A percentile compares a stretch with the other conserved stretches of the same genome.
phyloP scores from a whole-genome alignment of 1,140 invertebrate genomes.

The Leptinotarsa texana region DNA sequence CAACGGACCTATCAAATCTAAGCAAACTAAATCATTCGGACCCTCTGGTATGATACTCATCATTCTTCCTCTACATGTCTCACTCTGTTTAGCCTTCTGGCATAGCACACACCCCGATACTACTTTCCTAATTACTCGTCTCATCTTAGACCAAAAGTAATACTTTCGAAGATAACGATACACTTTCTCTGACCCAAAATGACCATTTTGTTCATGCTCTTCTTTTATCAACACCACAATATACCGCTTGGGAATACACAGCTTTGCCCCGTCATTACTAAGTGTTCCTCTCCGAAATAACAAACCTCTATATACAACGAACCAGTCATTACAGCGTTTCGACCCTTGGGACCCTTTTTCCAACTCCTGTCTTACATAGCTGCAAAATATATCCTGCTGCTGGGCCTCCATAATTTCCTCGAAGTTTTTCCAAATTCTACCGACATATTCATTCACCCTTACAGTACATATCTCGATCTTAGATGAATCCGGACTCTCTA shows the following conservation, averaged over 20 bases:
- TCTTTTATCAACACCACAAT: no score
- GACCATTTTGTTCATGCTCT: not conserved
- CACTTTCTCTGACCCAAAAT: not conserved
- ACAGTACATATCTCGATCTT: not conserved
- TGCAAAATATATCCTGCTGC: not conserved
- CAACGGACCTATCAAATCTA: not conserved
- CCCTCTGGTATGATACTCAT: not conserved
- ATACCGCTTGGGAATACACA: no score
- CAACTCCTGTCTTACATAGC: not conserved
- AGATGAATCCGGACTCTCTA: not conserved
- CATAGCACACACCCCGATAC: not conserved
- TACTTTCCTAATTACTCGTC: not conserved
- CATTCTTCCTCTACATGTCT: no score
- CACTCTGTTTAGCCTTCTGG: no score
- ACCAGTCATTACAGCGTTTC: not conserved
- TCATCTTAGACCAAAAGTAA: conserved; percentile 23
- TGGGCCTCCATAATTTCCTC: not conserved
- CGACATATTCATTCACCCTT: not conserved
- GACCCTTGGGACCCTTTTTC: not conserved
- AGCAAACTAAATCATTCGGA: not conserved
- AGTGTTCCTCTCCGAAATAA: not conserved
- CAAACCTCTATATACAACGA: not conserved
- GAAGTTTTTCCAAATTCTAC: not conserved
- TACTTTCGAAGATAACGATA: not conserved
- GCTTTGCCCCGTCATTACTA: no score